Evolutionary conservation across 2,888 invertebrate genomes (phyloP).

Genomic region (Melipona beecheii): DNA sequence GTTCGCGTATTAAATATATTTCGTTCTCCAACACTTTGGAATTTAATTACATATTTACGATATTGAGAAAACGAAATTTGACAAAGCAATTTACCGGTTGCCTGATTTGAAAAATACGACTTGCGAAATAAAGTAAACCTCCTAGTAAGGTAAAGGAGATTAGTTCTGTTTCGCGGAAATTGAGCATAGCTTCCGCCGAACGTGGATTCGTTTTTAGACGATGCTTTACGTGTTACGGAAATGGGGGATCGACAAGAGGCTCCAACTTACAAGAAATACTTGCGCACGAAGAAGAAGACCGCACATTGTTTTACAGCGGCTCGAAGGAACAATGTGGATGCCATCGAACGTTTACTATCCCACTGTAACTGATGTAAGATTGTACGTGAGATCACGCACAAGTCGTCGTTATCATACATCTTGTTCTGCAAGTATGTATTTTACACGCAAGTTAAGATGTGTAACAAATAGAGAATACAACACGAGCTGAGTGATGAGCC

Average conservation of each 20-base stretch:
- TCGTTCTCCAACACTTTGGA: background rate
- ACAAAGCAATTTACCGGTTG: background rate
- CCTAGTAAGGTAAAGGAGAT: background rate
- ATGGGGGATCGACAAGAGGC: conserved; percentile 19
- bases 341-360: conserved; percentile 53
- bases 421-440: conserved; percentile 28
- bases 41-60: background rate
- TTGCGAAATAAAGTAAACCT: background rate
- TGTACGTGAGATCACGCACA: conserved; percentile 6
- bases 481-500: conserved; percentile 30
- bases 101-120: too few species aligned
- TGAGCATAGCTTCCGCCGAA: background rate
- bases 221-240: conserved; percentile 52
- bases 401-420: conserved; percentile 58
- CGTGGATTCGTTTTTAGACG: conserved; percentile 27
- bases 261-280: conserved; percentile 24
- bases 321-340: conserved; percentile 57
- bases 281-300: conserved; percentile 26
- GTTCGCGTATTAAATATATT: too few species aligned
- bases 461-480: conserved; percentile 33
- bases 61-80: background rate
- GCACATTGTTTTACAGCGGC: conserved; percentile 48
- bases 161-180: background rate
- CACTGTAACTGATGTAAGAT: conserved; percentile 20
- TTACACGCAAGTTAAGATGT: conserved; percentile 71